These are phyloP conservation scores for Litocranius walleri DNA, from an alignment of 2,113 vertebrate genomes.

Conservation along the genomic window DNA sequence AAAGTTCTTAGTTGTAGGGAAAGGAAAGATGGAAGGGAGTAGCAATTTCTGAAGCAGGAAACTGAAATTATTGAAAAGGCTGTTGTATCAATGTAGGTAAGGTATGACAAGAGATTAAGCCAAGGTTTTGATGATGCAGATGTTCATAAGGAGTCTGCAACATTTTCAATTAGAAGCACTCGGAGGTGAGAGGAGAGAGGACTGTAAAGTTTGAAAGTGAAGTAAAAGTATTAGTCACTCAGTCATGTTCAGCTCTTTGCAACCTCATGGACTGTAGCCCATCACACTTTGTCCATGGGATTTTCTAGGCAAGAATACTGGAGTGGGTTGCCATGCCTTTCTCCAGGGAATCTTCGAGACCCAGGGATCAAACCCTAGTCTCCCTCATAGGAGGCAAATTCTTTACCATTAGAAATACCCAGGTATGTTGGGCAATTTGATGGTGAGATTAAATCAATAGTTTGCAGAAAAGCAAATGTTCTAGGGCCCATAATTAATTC, in stretches of 20 bases:
- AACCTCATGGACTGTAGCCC: background rate
- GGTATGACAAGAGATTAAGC: background rate
- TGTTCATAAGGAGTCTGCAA: background rate
- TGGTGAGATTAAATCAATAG: background rate
- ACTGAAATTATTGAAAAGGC: background rate
- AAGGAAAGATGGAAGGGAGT: background rate
- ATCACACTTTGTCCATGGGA: background rate
- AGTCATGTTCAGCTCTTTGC: background rate
- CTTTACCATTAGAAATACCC: background rate
- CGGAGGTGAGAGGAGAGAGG: background rate
- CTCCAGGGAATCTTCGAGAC: background rate
- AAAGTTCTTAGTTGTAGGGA: background rate
- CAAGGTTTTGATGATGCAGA: background rate
- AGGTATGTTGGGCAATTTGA: background rate
- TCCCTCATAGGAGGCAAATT: background rate
- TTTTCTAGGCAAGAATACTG: background rate
- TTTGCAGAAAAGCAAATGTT: background rate
- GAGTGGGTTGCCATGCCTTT: background rate
- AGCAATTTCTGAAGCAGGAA: constrained; percentile 9
- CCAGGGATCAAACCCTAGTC: background rate
- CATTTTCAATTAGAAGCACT: background rate
- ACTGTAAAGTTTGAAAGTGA: background rate
- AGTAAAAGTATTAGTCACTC: background rate
- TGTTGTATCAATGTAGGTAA: background rate
- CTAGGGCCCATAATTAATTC: background rate